These are phyloP conservation scores for Chymomyza costata DNA, from an alignment of 1,140 invertebrate genomes.

Conservation along the genomic window DNA sequence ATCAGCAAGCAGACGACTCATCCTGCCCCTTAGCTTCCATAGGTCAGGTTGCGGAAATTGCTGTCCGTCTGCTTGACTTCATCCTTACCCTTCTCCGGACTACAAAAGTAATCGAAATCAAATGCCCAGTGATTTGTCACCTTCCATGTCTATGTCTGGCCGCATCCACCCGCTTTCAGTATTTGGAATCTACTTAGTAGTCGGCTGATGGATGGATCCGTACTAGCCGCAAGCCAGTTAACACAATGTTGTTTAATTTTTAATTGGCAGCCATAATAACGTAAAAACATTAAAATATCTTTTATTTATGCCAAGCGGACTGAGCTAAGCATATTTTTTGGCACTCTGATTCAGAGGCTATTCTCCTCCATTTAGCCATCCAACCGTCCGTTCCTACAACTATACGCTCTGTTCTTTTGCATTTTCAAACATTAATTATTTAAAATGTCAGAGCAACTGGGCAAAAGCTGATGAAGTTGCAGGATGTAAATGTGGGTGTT, in stretches of 20 bases:
- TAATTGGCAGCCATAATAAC: constrained; percentile 66
- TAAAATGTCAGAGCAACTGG: constrained; percentile 69
- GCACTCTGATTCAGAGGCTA: too few relatives aligned
- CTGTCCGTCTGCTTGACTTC: constrained; percentile 61
- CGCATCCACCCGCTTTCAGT: too few relatives aligned
- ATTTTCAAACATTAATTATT: constrained; percentile 66
- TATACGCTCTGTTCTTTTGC: constrained; percentile 43
- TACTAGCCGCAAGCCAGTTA: constrained; percentile 50
- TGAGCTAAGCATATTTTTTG: too few relatives aligned
- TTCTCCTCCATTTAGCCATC: background rate
- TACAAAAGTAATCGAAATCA: background rate
- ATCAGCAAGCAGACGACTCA: too few relatives aligned
- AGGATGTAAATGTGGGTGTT: constrained; percentile 37
- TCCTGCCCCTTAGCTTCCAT: background rate
- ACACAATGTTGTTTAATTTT: constrained; percentile 57
- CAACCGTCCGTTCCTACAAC: background rate
- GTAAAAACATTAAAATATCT: constrained; percentile 71
- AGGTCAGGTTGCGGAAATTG: constrained; percentile 67
- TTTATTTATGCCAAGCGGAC: constrained; percentile 56
- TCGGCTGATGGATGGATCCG: too few relatives aligned
- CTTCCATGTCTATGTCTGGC: constrained; percentile 2
- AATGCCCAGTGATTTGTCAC: constrained; percentile 64
- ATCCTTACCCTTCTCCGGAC: constrained; percentile 22
- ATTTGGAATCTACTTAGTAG: too few relatives aligned
- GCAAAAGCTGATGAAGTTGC: constrained; percentile 37